Evolutionary conservation across 2,888 invertebrate species (phyloP), one percentile per base, ranked within the genome.

Genomic region (Amblyteles armatorius): DNA sequence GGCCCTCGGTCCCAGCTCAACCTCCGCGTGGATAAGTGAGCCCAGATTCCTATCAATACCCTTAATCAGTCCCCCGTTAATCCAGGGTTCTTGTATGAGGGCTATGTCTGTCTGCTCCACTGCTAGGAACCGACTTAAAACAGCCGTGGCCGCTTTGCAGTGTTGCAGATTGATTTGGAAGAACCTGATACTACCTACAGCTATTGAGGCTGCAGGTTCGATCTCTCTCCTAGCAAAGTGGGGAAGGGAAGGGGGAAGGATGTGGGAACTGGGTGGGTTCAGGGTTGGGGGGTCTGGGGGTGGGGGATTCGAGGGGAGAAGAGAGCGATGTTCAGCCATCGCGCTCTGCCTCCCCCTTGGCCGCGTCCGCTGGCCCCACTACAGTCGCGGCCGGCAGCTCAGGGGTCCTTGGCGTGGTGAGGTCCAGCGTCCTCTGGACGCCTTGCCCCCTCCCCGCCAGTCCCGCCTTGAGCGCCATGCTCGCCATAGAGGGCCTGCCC

Each of bases 121-220:
- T 44, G 80, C 77, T 3, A 81, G 81, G 67, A 65, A 76, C 1
- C 52, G 63, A 52, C 82, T 71, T 1, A 67, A 40, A 1, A 84
- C 3, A 48, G 82, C 82, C 26, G 84, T 36, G 55, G 78, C 82
- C 77, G 82, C 82, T 16, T 68, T 83, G 74, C 76, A 80, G 22
- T 86, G 85, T 26, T 81, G 79, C 79, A 85, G 19, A 79, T 85
- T 79, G 1, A 67, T 82, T 13, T 83, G 85, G 22, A 83, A 72
- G 69, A 83, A 68, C 5, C 2, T 52, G 50, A 26, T 50, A 16
- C 3, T 1, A n/a, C 50, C 33, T 7, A 26, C 80, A 3, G 65
- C 40, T 40, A 65, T 11, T 0, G 52, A 26, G 11, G 33, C 13
- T 68, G 29, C 16, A 4, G 44, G 26, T 11, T n/a, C 44, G 7